Evolutionary conservation across 2,888 invertebrate species (phyloP), one percentile per base, ranked within the genome.

Genomic region (Xylota sylvarum): DNA sequence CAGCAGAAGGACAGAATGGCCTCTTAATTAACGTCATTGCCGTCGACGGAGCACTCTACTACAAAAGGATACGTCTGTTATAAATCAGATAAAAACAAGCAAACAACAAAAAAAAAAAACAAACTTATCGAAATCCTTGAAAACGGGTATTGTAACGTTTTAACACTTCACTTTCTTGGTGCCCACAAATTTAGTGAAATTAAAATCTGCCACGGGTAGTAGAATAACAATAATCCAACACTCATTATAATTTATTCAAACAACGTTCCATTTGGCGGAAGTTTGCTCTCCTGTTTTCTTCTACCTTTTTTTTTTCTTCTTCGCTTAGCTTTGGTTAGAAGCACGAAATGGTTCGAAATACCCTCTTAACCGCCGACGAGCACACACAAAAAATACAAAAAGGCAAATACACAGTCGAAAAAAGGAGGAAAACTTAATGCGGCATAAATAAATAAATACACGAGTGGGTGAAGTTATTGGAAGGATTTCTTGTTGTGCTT

Each of bases 391-490:
- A n/a, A 40, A 50, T 7, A 73, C 17, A 62, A 9, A 40, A 56
- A 43, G 64, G 9, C 14, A 32, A 35, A 46, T 37, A 19, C 23
- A 7, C 48, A 14, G 69, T 14, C 9, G 30, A 58, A 43, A 48
- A 52, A 17, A 30, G 9, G 30, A 37, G 17, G 50, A 60, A 62
- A 76, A 81, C 60, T 81, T 85, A 85, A 77, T 85, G 76, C 76
- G 72, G 81, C 76, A 81, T 85, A 72, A 85, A 85, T 85, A 85
- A 85, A 60, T 85, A 85, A 85, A 70, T 55, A 77, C 72, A 55
- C 52, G n/a, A 70, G 70, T 35, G 64, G 55, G 65, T 67, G 48
- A 60, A 58, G 60, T 70, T 81, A 65, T 64, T 58, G 76, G 23
- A 50, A 52, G 80, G 65, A 77, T 85, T 60, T 55, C 65, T 79